Evolutionary conservation across 2,888 invertebrate genomes (phyloP), one percentile per base, ranked within the genome.

Genomic region (Dysmachus trigonus): DNA sequence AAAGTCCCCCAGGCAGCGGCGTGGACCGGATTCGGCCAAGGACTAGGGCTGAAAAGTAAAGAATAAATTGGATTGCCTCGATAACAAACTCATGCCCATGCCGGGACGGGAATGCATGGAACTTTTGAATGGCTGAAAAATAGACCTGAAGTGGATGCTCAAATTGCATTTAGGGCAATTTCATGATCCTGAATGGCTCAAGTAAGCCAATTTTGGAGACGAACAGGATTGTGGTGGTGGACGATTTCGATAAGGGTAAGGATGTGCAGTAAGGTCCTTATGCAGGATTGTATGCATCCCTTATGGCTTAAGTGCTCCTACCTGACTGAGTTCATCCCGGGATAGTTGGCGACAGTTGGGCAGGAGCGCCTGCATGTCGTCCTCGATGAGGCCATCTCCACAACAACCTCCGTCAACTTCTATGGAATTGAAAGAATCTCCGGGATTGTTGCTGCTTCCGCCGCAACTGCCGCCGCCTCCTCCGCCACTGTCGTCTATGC

Each of bases 261-360:
- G 7, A 62, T 18, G 22, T 6, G 7, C n/a, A 7, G 10, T 1
- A 2, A 41, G 15, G n/a, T n/a, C n/a, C n/a, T n/a, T 13, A 41
- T 41, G 15, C 41, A 41, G 2, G 41, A 33, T 33, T 4, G 10
- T 62, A 22, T 8, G 62, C 8, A 62, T n/a, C 47, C 1, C 6
- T 47, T 6, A n/a, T 33, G 33, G 18, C 15, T 5, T 47, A 47
- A 47, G 47, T 47, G 47, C n/a, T 18, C 47, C 18, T 47, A 92
- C 92, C 91, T 92, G 92, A 90, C 91, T 92, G 89, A 92, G 91
- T 90, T 92, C 92, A 90, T 92, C 92, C 89, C 91, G 89, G 38
- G 91, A 92, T 88, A 91, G 90, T 85, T 90, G 91, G 76, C 90
- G 89, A 88, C 91, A 91, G 88, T 91, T 91, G 88, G 92, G 92